Percentiles rank a stretch among this genome's conserved stretches.
Evolutionary conservation across 2,113 vertebrate genomes (phyloP).

Genomic region (Catharus fuscescens): DNA sequence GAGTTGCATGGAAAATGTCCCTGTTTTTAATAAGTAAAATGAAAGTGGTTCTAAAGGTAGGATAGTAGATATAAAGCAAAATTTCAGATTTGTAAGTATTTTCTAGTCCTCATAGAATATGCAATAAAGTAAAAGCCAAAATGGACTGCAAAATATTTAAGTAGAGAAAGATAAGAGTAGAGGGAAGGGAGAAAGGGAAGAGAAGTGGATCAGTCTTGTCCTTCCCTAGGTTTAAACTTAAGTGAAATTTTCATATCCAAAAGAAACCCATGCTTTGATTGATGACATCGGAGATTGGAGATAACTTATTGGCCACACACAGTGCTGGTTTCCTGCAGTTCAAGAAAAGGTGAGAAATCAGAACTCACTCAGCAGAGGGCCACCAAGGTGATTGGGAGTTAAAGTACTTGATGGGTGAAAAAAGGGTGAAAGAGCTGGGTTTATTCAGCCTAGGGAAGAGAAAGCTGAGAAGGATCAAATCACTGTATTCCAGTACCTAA

Average conservation of each 20-base stretch:
- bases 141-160: background rate
- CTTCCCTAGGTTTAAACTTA: background rate
- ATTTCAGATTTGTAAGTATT: background rate
- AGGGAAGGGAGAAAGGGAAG: background rate
- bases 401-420: background rate
- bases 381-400: background rate
- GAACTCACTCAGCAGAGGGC: background rate
- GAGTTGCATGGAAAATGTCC: background rate
- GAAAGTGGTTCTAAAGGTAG: background rate
- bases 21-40: background rate
- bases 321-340: background rate
- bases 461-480: background rate
- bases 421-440: background rate
- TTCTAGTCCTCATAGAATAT: background rate
- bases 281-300: background rate
- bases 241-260: background rate
- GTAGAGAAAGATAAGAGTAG: background rate
- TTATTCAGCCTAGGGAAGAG: background rate
- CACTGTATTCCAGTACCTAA: background rate
- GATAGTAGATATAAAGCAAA: background rate
- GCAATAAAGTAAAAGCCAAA: background rate
- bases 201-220: background rate
- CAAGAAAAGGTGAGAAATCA: background rate
- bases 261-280: background rate
- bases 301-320: background rate